Evolutionary conservation across 1,140 invertebrate species (phyloP).

Genomic region (Oreohelix idahoensis): DNA sequence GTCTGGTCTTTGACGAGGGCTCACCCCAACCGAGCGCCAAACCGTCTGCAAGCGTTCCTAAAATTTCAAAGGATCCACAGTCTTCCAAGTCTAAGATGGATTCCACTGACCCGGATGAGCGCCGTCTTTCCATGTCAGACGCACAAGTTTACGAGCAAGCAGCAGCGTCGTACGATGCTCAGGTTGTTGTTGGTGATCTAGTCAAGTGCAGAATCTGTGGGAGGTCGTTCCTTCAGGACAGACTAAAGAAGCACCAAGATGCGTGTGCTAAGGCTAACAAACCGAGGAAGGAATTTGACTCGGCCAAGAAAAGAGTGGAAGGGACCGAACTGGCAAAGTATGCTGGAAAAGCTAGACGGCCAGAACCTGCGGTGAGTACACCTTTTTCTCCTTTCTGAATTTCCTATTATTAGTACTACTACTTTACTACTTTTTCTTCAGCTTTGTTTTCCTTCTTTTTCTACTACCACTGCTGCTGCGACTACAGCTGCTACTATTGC

Average conservation of each 20-base stretch:
- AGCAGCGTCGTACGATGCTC: slow-evolving; percentile 45
- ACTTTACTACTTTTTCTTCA: no score
- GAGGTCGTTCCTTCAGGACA: slow-evolving; percentile 83
- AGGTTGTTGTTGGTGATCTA: slow-evolving; percentile 37
- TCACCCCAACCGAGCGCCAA: not conserved
- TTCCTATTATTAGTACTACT: no score
- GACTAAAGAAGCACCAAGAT: slow-evolving; percentile 85
- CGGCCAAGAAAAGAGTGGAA: slow-evolving; percentile 84
- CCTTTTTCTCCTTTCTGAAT: no score
- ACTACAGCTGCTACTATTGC: no score
- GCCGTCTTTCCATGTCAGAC: slow-evolving; percentile 16
- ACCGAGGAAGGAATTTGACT: slow-evolving; percentile 87
- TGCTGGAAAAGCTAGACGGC: slow-evolving; percentile 49
- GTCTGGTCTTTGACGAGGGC: not conserved
- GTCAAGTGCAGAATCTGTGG: slow-evolving; percentile 72
- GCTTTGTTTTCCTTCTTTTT: no score
- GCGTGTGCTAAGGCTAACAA: slow-evolving; percentile 72
- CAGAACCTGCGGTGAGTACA: slow-evolving; percentile 42
- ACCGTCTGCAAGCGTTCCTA: not conserved
- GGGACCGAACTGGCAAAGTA: slow-evolving; percentile 91
- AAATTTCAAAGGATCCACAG: slow-evolving; percentile 42
- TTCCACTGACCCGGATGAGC: slow-evolving; percentile 12
- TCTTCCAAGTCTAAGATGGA: slow-evolving; percentile 44
- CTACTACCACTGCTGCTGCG: no score
- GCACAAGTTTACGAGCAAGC: slow-evolving; percentile 41